Base-by-base conservation (phyloP, 2,113 vertebrate genomes). In the Anseranas semipalmata region DNA sequence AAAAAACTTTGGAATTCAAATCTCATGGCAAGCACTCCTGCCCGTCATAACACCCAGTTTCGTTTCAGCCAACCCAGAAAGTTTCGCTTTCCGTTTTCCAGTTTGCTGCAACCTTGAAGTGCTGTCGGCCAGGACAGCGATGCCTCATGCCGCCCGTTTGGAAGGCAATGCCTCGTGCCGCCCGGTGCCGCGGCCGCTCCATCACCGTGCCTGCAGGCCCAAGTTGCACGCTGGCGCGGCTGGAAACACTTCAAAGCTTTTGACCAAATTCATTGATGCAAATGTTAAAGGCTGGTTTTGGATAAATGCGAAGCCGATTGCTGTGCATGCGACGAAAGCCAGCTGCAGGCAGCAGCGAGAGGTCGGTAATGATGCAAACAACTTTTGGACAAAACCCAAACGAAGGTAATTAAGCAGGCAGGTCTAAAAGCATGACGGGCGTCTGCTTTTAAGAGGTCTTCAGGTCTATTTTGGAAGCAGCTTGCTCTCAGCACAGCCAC, bases 21-120 rank as follows among this genome's bases (percentile, higher is more conserved):
- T 41, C 1, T 0, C 18, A 46, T 48, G 17, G 12, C 0, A 0
- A 48, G 21, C 55, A 1, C 56, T 50, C 48, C 33, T 33, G 32
- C 3, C 19, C 4, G 19, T 33, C 12, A 20, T 33, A n/a, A 16
- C 18, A 2, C 3, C 1, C 7, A 20, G 74, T 16, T 33, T 30
- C 25, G 4, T 17, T 62, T 22, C 35, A 60, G 79, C 39, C 53
- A 18, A 4, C 10, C 6, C 0, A 0, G 28, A 3, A 48, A 37
- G 53, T 77, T 72, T 73, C 14, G 7, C 65, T 77, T 77, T 73
- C 55, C 2, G 0, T 72, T 72, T 63, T 15, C 46, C 18, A 15
- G 2, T 24, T 27, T 15, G n/a, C 50, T 62, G 41, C 22, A 48
- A 35, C 50, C 24, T 52, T 12, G 13, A 27, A 39, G 15, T 63